Conservation (phyloP, 2,113 vertebrate species). For the Todiramphus chloris region DNA sequence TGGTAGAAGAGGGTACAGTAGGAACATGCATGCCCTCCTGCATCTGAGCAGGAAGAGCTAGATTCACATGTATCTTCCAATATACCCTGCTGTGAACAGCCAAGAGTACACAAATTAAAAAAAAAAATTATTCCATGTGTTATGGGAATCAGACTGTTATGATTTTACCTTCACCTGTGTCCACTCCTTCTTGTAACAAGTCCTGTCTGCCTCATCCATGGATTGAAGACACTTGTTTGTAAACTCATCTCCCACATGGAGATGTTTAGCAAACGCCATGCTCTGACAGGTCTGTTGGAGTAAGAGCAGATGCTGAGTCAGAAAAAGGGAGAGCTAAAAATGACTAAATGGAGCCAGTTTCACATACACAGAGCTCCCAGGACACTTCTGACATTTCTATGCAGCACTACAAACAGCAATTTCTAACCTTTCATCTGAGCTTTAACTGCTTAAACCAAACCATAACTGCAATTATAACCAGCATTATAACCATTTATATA, state of each 20-base stretch:
- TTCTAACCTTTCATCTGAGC: not conserved
- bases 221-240: slow-evolving; percentile 86
- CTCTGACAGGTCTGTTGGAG: slow-evolving; percentile 87
- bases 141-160: not conserved
- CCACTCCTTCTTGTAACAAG: slow-evolving; percentile 90
- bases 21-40: accelerated
- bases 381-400: not conserved
- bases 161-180: slow-evolving; percentile 86
- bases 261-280: slow-evolving; percentile 94
- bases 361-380: not conserved
- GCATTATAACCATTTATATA: not conserved
- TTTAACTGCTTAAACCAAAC: not conserved
- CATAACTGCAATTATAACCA: not conserved
- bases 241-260: slow-evolving; percentile 89
- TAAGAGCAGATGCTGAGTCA: not conserved
- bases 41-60: not conserved
- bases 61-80: not conserved
- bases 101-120: not conserved
- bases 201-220: slow-evolving; percentile 81
- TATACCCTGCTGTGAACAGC: too few relatives aligned
- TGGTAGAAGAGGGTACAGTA: not conserved
- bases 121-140: not conserved
- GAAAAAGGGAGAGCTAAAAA: not conserved
- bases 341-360: not conserved
- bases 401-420: not conserved